A percentile compares a stretch with the other conserved stretches of the same genome.
These are phyloP conservation scores for Coregonus ussuriensis DNA, from an alignment of 2,797 vertebrate species.

Conservation along the genomic window DNA sequence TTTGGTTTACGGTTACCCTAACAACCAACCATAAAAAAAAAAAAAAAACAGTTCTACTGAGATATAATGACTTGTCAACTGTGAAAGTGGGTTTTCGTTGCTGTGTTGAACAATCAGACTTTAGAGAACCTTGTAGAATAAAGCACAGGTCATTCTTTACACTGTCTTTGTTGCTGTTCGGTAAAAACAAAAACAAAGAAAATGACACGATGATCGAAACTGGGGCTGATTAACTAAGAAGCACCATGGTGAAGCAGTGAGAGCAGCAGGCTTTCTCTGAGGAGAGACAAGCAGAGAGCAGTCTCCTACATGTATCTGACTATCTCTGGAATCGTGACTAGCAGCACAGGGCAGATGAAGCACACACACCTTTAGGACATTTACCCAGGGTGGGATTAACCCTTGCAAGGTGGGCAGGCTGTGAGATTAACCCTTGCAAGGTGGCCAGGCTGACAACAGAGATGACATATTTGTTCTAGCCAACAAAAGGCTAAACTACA, in stretches of 20 bases:
- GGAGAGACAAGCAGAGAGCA: conserved; percentile 74
- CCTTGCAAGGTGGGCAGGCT: too few species aligned
- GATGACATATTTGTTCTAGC: conserved; percentile 57
- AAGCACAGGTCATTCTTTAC: conserved; percentile 99
- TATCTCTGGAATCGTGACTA: conserved; percentile 59
- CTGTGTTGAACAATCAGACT: conserved; percentile 99
- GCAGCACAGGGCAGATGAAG: conserved; percentile 76
- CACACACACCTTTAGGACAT: conserved; percentile 70
- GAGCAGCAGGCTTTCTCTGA: conserved; percentile 58
- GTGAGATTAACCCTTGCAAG: conserved; percentile 30
- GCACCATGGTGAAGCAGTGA: conserved; percentile 48
- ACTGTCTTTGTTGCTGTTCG: conserved; percentile 79
- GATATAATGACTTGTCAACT: conserved; percentile 99
- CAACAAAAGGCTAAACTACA: conserved; percentile 56
- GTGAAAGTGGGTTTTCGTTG: conserved; percentile 99
- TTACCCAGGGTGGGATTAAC: too few species aligned
- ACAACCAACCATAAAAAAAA: conserved; percentile 93
- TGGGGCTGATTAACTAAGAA: conserved; percentile 67
- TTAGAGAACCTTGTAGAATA: conserved; percentile 87
- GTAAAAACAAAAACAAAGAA: conserved; percentile 74
- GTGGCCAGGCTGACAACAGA: conserved; percentile 64
- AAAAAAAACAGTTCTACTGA: conserved; percentile 97
- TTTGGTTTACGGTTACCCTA: conserved; percentile 98
- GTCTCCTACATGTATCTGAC: conserved; percentile 64
- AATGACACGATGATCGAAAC: conserved; percentile 68